Percentiles rank a stretch among this genome's conserved stretches.
Conservation (phyloP, 2,113 vertebrate species). For the Hemichromis elongatus region DNA sequence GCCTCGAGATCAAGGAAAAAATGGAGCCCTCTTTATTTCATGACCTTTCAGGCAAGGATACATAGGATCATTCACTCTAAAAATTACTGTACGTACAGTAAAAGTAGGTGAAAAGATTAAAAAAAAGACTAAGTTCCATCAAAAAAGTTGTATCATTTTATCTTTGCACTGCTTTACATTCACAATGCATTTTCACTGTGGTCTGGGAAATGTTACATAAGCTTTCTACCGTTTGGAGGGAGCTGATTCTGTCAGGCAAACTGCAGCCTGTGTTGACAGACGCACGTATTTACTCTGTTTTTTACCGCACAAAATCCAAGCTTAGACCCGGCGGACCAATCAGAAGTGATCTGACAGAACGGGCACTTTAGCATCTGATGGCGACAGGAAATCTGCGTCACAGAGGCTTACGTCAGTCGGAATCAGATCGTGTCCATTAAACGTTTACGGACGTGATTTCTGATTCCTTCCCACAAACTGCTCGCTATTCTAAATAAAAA, state of each 20-base stretch:
- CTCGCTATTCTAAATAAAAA: slow-evolving; percentile 14
- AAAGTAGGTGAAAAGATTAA: neutral
- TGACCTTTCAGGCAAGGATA: neutral
- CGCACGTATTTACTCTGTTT: neutral
- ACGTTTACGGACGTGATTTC: neutral
- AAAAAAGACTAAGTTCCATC: neutral
- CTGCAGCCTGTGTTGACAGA: neutral
- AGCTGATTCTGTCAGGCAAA: neutral
- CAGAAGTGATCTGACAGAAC: neutral
- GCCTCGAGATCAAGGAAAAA: neutral
- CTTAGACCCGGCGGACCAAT: neutral
- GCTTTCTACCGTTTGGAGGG: neutral
- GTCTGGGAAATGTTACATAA: neutral
- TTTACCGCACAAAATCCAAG: neutral
- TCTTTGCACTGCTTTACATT: neutral
- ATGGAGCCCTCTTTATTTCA: neutral
- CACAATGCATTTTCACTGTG: neutral
- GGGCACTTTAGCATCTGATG: neutral
- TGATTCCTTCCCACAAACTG: neutral
- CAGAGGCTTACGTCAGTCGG: neutral
- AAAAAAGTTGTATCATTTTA: neutral
- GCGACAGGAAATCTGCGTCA: neutral
- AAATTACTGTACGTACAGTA: neutral
- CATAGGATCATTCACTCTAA: neutral
- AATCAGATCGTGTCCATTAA: slow-evolving; percentile 2